Evolutionary conservation across 1,140 invertebrate species (phyloP), one percentile per base, ranked within the genome.

Genomic region (Hylyphantes graminicola): DNA sequence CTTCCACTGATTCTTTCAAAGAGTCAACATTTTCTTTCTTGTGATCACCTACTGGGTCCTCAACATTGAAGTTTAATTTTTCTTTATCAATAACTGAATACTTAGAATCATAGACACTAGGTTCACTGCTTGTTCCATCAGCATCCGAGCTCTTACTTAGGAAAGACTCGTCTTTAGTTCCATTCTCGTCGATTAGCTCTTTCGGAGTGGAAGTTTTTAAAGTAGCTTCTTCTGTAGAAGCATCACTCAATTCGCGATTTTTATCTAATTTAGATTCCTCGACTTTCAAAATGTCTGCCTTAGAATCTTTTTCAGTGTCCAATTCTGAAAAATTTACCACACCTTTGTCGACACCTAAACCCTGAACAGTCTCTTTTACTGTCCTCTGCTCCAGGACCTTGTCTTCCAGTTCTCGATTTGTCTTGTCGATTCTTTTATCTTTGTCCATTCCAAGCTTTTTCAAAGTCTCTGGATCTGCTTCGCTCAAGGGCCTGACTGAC

Each of bases 401-500:
- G 35, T 10, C 8, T 76, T 53, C 35, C 17, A 13, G 8, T 19
- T 61, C 19, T 63, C 53, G 4, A 51, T 21, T n/a, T 53, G 11
- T 70, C 13, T 50, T 11, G 15, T 6, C 0, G 12, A 4, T 17
- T 63, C 50, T 64, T 76, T 54, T 10, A 0, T 76, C 15, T 64
- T 13, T 57, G 2, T 74, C 72, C 15, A 21, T 53, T 12, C 64
- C 74, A 12, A 63, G 2, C 3, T 76, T 61, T 11, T 64, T 76
- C 12, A 76, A 48, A 17, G 64, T 51, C 48, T 64, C 51, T 7
- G 74, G 74, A 53, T 76, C n/a, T 0, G 63, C 74, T 10, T 76
- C 48, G 17, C 64, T 61, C 15, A 76, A 19, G 15, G 74, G 74
- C 51, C 13, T 15, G 15, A 76, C 9, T 12, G 74, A 76, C 74